Percentiles rank a stretch among this genome's conserved stretches.
Conservation (phyloP, 2,113 vertebrate species). For the Acanthochromis polyacanthus region DNA sequence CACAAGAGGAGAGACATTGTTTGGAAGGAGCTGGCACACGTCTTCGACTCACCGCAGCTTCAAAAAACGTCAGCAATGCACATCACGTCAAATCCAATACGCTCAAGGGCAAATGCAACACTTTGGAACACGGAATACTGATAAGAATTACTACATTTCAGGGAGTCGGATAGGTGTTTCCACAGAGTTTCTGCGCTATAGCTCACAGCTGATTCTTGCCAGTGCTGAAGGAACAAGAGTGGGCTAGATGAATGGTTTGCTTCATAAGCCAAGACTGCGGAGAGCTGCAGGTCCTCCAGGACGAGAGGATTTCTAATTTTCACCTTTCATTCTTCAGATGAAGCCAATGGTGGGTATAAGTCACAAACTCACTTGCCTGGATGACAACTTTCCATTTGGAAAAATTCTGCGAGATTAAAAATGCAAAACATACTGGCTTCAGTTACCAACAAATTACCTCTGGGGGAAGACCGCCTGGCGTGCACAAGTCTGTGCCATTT, state of each 20-base stretch:
- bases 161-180: slow-evolving; percentile 35
- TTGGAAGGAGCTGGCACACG: slow-evolving; percentile 55
- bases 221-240: slow-evolving; percentile 2
- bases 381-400: slow-evolving; percentile 51
- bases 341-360: slow-evolving; percentile 3
- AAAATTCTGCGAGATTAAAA: slow-evolving; percentile 34
- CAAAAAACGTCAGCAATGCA: slow-evolving; percentile 26
- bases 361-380: slow-evolving; percentile 41
- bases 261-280: slow-evolving; percentile 14
- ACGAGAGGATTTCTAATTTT: slow-evolving; percentile 53
- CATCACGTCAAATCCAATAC: slow-evolving; percentile 40
- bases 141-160: slow-evolving; percentile 45
- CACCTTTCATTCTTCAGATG: slow-evolving; percentile 40
- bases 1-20: slow-evolving; percentile 46
- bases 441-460: slow-evolving; percentile 40
- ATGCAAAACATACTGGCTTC: slow-evolving; percentile 27
- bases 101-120: slow-evolving; percentile 61
- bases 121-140: slow-evolving; percentile 44
- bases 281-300: slow-evolving; percentile 28
- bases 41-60: slow-evolving; percentile 6
- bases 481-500: slow-evolving; percentile 2
- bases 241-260: slow-evolving; percentile 46
- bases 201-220: slow-evolving; percentile 41
- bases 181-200: slow-evolving; percentile 22
- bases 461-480: slow-evolving; percentile 14